Evolutionary conservation across 2,888 invertebrate species (phyloP).

Genomic region (Lepidocyrtoides sp.): DNA sequence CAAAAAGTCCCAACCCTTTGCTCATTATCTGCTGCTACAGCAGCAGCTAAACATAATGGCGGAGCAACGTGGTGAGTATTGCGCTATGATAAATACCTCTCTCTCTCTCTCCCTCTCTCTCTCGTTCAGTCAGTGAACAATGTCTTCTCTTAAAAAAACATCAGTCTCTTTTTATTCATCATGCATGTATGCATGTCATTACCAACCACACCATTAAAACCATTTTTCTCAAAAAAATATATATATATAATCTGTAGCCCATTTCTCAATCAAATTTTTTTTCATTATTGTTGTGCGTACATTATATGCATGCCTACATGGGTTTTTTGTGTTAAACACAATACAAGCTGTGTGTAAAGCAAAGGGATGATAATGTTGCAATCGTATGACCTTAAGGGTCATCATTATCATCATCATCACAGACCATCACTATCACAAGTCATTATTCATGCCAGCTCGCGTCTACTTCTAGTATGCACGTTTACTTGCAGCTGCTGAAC

Average conservation of each 20-base stretch:
- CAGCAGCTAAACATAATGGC: neutral
- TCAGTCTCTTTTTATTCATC: slow-evolving; percentile 23
- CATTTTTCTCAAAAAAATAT: slow-evolving; percentile 44
- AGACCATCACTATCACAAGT: slow-evolving; percentile 53
- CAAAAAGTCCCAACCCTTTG: slow-evolving; percentile 66
- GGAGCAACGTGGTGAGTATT: slow-evolving; percentile 40
- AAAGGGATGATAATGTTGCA: slow-evolving; percentile 65
- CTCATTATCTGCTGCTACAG: neutral
- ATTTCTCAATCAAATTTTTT: slow-evolving; percentile 72
- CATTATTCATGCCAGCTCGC: slow-evolving; percentile 64
- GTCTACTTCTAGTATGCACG: neutral
- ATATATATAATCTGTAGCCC: slow-evolving; percentile 64
- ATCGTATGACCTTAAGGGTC: slow-evolving; percentile 76
- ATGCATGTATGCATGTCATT: slow-evolving; percentile 65
- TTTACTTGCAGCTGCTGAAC: neutral
- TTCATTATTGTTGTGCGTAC: slow-evolving; percentile 6
- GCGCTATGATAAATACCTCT: no score
- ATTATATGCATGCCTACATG: neutral
- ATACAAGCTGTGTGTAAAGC: slow-evolving; percentile 7
- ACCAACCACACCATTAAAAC: slow-evolving; percentile 72
- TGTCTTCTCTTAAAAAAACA: slow-evolving; percentile 20
- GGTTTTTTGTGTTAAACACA: slow-evolving; percentile 16
- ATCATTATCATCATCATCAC: slow-evolving; percentile 62
- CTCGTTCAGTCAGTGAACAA: slow-evolving; percentile 25
- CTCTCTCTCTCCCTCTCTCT: slow-evolving; percentile 24